phyloP scores from a whole-genome alignment of 1,140 invertebrate genomes.

The Ptiloglossa arizonensis region DNA sequence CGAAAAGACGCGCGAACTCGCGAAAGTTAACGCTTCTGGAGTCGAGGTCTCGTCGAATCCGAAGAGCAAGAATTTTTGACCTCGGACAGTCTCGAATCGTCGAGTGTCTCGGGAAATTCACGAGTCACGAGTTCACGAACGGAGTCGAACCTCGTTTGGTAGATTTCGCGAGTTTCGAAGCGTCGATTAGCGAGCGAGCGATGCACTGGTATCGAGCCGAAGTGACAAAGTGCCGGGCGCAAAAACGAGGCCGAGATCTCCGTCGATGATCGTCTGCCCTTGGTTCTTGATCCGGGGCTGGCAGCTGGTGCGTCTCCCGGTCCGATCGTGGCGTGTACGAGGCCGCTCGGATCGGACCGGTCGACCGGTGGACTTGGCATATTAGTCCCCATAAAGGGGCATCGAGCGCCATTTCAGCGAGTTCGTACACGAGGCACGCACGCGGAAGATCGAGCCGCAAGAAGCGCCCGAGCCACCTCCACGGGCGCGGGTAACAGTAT shows the following conservation, averaged over 20 bases:
- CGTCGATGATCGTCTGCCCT: slow-evolving; percentile 44
- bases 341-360: slow-evolving; percentile 24
- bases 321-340: slow-evolving; percentile 29
- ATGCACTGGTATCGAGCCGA: not conserved
- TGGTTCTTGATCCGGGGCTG: slow-evolving; percentile 7
- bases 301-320: slow-evolving; percentile 3
- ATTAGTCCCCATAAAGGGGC: slow-evolving; percentile 61
- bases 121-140: too few species aligned
- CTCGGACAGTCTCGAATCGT: too few species aligned
- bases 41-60: too few species aligned
- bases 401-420: slow-evolving; percentile 57
- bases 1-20: too few species aligned
- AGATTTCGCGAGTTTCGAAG: not conserved
- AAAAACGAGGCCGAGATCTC: slow-evolving; percentile 49
- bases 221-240: slow-evolving; percentile 22
- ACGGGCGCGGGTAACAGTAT: slow-evolving; percentile 34
- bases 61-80: too few species aligned
- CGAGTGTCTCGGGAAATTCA: too few species aligned
- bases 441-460: slow-evolving; percentile 62
- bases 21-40: too few species aligned
- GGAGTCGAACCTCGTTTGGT: too few species aligned
- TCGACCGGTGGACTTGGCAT: slow-evolving; percentile 46
- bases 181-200: not conserved
- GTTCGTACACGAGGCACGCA: slow-evolving; percentile 64
- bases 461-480: slow-evolving; percentile 32